These are phyloP conservation scores for Melanotaenia trifasciata DNA, from an alignment of 2,797 vertebrate species.

Conservation along the genomic window DNA sequence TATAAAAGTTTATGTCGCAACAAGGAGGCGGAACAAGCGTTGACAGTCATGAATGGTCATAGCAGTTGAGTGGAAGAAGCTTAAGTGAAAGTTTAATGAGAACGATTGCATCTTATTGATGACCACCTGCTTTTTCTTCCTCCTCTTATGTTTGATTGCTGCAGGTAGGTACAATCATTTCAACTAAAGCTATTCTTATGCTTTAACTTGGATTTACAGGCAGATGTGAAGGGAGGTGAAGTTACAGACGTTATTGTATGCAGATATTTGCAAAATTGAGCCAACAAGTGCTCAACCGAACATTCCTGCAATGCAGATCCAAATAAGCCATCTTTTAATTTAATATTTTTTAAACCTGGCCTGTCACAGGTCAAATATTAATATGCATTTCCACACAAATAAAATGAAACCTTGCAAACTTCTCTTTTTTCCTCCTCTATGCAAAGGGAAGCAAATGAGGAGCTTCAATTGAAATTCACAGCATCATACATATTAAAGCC, in stretches of 20 bases:
- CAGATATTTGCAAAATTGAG: slow-evolving; percentile 1
- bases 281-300: slow-evolving; percentile 11
- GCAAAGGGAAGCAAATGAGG: slow-evolving; percentile 55
- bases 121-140: neutral
- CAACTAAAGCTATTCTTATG: neutral
- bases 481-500: slow-evolving; percentile 55
- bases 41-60: neutral
- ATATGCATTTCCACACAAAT: slow-evolving; percentile 57
- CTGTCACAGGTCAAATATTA: slow-evolving; percentile 50
- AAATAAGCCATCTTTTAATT: slow-evolving; percentile 61
- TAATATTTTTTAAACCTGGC: slow-evolving; percentile 41
- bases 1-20: neutral
- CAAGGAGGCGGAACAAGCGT: neutral
- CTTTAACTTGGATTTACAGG: slow-evolving; percentile 7
- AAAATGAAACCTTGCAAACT: slow-evolving; percentile 48
- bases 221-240: neutral
- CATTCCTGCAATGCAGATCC: slow-evolving; percentile 16
- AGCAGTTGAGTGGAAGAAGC: neutral
- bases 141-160: neutral
- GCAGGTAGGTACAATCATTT: neutral
- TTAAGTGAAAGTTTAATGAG: neutral
- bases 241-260: neutral
- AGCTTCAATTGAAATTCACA: slow-evolving; percentile 55
- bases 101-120: neutral
- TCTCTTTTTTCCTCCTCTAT: slow-evolving; percentile 15